A percentile compares a stretch with the other conserved stretches of the same genome.
Evolutionary conservation across 2,797 vertebrate genomes (phyloP).

Genomic region (Sebastes matsubarae): DNA sequence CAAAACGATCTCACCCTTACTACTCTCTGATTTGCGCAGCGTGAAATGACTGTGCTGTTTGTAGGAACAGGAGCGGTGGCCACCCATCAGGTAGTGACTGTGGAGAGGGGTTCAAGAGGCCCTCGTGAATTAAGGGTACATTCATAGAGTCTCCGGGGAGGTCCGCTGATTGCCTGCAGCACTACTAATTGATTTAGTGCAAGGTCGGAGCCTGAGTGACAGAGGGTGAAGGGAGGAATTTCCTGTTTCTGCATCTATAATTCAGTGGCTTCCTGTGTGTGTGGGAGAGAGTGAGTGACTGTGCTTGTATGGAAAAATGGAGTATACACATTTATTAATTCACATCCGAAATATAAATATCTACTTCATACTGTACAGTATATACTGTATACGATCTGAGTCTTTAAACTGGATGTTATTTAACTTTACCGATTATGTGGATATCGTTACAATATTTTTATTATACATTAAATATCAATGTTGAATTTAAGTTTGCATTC

Average conservation of each 20-base stretch:
- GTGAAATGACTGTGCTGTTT: conserved; percentile 55
- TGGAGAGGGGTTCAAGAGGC: conserved; percentile 47
- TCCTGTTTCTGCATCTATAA: conserved; percentile 87
- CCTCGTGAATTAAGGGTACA: conserved; percentile 67
- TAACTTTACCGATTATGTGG: background rate
- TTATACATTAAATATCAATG: background rate
- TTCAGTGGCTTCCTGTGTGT: conserved; percentile 78
- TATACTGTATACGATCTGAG: background rate
- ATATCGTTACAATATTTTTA: background rate
- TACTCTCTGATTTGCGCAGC: conserved; percentile 57
- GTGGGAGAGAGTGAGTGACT: background rate
- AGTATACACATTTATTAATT: conserved; percentile 34
- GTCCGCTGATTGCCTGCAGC: conserved; percentile 76
- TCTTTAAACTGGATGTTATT: background rate
- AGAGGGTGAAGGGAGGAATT: conserved; percentile 79
- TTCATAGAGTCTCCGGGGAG: conserved; percentile 63
- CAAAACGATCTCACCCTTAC: conserved; percentile 26
- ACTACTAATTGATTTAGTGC: conserved; percentile 84
- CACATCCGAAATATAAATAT: background rate
- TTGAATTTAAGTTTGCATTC: background rate
- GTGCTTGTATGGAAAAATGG: conserved; percentile 2
- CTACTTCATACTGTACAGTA: background rate
- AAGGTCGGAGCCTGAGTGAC: conserved; percentile 80
- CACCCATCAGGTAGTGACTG: conserved; percentile 68
- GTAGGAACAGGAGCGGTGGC: conserved; percentile 40